Conservation (phyloP, 2,113 vertebrate species). For the Tor tambroides region DNA sequence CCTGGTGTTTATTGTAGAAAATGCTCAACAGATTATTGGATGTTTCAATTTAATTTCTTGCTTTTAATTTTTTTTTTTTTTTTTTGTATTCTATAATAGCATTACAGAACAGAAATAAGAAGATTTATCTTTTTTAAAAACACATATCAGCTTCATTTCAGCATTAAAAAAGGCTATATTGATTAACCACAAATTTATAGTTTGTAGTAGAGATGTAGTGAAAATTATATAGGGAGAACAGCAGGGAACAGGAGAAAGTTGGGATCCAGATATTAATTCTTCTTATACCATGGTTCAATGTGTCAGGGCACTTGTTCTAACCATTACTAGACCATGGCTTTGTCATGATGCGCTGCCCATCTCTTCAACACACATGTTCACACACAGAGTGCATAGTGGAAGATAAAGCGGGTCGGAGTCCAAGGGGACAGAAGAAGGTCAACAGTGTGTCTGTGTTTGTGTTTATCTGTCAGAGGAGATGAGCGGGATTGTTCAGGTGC, state of each 20-base stretch:
- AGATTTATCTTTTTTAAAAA: not conserved
- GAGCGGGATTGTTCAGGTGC: conserved; percentile 37
- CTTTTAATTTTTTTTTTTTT: not conserved
- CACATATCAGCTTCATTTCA: not conserved
- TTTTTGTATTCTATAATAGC: too few species aligned
- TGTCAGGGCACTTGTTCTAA: not conserved
- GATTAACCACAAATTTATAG: not conserved
- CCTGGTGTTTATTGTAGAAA: not conserved
- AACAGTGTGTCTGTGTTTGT: conserved; percentile 16
- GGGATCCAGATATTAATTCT: not conserved
- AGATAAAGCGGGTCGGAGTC: conserved; percentile 14
- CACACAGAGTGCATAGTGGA: conserved; percentile 3
- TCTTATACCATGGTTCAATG: not conserved
- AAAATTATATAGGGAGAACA: not conserved
- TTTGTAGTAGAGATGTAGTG: not conserved
- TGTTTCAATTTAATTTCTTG: not conserved
- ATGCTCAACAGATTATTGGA: not conserved
- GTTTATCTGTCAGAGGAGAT: conserved; percentile 9
- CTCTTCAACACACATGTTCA: not conserved
- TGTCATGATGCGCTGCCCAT: not conserved
- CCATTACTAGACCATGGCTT: not conserved
- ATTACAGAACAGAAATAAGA: not conserved
- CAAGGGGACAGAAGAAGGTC: conserved; percentile 31
- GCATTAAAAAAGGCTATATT: not conserved
- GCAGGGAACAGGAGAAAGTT: not conserved